Conservation (phyloP, 2,888 invertebrate genomes). For the Mythimna pallens region DNA sequence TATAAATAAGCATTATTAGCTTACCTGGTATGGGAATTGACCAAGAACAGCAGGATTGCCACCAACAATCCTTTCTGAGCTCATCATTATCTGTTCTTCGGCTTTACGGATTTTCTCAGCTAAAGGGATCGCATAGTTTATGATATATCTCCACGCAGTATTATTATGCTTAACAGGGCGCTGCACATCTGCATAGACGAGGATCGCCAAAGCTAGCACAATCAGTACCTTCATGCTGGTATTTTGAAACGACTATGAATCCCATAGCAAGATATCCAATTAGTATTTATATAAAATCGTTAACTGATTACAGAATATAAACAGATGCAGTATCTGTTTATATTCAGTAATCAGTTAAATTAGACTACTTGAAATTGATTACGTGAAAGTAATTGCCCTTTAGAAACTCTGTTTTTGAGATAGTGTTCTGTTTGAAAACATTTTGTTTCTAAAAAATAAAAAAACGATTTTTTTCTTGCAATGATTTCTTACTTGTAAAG, state of each 20-base stretch:
- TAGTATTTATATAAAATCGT: constrained; percentile 54
- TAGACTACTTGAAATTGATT: no score
- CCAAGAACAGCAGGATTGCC: constrained; percentile 69
- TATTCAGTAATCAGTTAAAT: no score
- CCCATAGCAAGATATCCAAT: neutral
- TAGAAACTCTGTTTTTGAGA: no score
- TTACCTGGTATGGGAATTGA: constrained; percentile 76
- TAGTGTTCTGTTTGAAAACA: no score
- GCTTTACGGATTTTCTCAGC: constrained; percentile 72
- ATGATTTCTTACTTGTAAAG: no score
- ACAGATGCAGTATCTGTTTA: neutral
- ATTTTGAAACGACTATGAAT: constrained; percentile 21
- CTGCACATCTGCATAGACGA: constrained; percentile 51
- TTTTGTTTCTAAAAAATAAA: no score
- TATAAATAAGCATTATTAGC: neutral
- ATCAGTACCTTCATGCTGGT: constrained; percentile 59
- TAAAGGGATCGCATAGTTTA: constrained; percentile 69
- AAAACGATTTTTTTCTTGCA: no score
- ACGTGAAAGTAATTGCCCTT: no score
- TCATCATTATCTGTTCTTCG: constrained; percentile 67
- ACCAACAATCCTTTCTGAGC: constrained; percentile 72
- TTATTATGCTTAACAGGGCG: constrained; percentile 49
- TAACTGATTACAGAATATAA: constrained; percentile 34
- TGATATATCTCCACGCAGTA: constrained; percentile 72
- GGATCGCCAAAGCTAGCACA: constrained; percentile 49